phyloP scores from a whole-genome alignment of 2,888 invertebrate species.

The Poecilus cupreus region DNA sequence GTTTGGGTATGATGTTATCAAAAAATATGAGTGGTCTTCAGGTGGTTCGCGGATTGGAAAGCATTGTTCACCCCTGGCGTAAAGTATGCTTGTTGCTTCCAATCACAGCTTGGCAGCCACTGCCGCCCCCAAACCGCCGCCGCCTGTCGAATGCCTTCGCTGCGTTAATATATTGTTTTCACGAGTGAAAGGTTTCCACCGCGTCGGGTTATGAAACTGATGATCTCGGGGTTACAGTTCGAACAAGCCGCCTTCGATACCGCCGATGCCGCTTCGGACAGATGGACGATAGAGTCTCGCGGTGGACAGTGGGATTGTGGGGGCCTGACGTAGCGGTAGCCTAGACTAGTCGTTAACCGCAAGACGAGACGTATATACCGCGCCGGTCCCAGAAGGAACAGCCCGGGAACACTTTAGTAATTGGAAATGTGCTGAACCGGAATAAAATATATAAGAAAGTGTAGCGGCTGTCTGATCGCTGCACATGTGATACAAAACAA shows the following conservation, averaged over 20 bases:
- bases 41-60: too few relatives aligned
- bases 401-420: constrained; percentile 69
- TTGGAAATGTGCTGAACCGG: constrained; percentile 71
- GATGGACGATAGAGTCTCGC: constrained; percentile 35
- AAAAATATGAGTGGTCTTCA: neutral
- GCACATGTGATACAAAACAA: constrained; percentile 64
- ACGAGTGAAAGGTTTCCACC: constrained; percentile 62
- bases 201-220: constrained; percentile 67
- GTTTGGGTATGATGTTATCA: too few relatives aligned
- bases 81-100: constrained; percentile 63
- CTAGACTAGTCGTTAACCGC: constrained; percentile 53
- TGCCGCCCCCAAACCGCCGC: neutral
- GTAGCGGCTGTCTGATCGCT: constrained; percentile 67
- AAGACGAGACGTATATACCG: constrained; percentile 45
- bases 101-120: constrained; percentile 58
- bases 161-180: constrained; percentile 64
- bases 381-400: constrained; percentile 58
- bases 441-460: constrained; percentile 71
- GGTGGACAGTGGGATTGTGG: constrained; percentile 6
- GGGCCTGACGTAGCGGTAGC: neutral
- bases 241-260: constrained; percentile 28
- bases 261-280: neutral
- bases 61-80: neutral
- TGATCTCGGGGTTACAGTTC: constrained; percentile 66
- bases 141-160: constrained; percentile 1